Conservation (phyloP, 2,888 invertebrate species). For the Pollenia labialis region DNA sequence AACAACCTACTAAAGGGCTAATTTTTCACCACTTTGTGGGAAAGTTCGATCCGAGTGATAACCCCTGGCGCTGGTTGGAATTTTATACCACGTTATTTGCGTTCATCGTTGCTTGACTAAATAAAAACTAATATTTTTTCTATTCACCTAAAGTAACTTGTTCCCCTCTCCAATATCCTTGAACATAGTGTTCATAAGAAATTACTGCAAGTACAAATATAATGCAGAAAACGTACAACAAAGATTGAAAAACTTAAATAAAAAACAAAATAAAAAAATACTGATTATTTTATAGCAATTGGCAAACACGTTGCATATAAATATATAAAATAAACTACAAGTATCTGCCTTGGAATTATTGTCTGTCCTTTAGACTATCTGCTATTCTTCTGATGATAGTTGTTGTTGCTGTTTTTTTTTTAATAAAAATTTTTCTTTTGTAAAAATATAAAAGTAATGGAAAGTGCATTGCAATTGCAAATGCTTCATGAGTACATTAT, state of each 20-base stretch:
- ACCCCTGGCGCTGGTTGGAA: no score
- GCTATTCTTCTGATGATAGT: constrained; percentile 35
- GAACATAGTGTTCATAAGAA: background rate
- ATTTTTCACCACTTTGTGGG: no score
- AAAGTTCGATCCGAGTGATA: no score
- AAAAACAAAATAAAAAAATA: constrained; percentile 51
- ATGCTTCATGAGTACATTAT: constrained; percentile 31
- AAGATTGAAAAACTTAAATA: constrained; percentile 24
- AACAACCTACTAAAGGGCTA: no score
- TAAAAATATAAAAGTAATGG: constrained; percentile 57
- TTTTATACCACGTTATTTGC: no score
- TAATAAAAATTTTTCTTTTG: constrained; percentile 58
- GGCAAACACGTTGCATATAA: constrained; percentile 58
- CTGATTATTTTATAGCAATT: constrained; percentile 68
- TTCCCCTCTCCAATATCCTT: constrained; percentile 2
- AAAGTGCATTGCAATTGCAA: constrained; percentile 11
- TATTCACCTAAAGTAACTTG: background rate
- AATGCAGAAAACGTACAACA: background rate
- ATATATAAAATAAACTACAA: background rate
- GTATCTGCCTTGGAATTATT: constrained; percentile 30
- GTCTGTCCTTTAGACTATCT: constrained; percentile 42
- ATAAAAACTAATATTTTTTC: no score
- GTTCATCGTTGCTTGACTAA: no score
- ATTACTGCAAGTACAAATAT: constrained; percentile 24
- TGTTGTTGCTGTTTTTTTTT: constrained; percentile 7